Evolutionary conservation across 2,113 vertebrate genomes (phyloP).

Genomic region (Rhinoderma darwinii): DNA sequence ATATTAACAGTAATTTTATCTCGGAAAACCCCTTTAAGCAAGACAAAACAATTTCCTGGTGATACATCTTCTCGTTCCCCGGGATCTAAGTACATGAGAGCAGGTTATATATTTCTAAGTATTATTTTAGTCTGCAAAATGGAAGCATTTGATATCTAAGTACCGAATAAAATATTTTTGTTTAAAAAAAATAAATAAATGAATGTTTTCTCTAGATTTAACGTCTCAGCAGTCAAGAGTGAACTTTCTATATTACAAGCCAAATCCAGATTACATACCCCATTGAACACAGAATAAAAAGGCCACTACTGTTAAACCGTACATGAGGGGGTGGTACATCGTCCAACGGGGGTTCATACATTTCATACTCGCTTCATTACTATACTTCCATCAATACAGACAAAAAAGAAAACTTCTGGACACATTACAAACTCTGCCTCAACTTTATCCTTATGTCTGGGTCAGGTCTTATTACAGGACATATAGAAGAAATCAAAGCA

Average conservation of each 20-base stretch:
- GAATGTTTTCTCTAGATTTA: constrained; percentile 6
- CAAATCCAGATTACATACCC: background rate
- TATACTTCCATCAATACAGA: background rate
- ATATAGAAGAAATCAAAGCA: background rate
- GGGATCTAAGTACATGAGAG: background rate
- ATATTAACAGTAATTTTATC: too few relatives aligned
- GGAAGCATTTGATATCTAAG: background rate
- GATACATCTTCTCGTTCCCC: background rate
- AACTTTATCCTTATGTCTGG: background rate
- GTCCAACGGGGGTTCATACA: background rate
- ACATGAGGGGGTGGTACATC: background rate
- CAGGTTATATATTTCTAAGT: background rate
- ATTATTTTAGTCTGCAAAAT: background rate
- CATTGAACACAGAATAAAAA: background rate
- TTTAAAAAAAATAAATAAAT: background rate
- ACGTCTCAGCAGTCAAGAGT: background rate
- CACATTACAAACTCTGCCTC: background rate
- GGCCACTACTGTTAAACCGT: background rate
- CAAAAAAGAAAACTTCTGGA: background rate
- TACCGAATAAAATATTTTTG: background rate
- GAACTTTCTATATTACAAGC: background rate
- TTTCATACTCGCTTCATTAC: background rate
- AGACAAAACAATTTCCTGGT: background rate
- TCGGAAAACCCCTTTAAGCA: too few relatives aligned
- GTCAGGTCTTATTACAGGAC: background rate